phyloP scores from a whole-genome alignment of 1,140 invertebrate genomes.

The Ylistrum balloti region DNA sequence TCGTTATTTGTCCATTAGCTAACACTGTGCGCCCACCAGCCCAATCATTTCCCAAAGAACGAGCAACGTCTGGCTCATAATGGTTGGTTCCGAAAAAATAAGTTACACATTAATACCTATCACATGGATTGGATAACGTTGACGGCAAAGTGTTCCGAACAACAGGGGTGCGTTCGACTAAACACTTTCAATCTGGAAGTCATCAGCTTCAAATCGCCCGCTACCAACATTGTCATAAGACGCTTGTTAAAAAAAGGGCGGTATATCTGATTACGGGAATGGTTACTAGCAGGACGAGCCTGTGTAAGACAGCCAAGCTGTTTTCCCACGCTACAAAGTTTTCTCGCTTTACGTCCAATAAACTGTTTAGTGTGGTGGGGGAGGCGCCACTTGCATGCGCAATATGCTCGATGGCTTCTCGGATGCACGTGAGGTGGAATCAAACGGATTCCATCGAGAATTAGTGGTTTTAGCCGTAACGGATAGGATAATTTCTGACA shows the following conservation, averaged over 20 bases:
- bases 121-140: slow-evolving; percentile 30
- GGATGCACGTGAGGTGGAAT: slow-evolving; percentile 17
- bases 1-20: slow-evolving; percentile 11
- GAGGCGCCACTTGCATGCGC: slow-evolving; percentile 36
- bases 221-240: slow-evolving; percentile 38
- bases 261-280: not conserved
- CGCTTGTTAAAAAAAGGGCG: slow-evolving; percentile 16
- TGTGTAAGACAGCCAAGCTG: slow-evolving; percentile 3
- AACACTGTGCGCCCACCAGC: slow-evolving; percentile 9
- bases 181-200: slow-evolving; percentile 38
- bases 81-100: not conserved
- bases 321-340: not conserved
- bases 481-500: not conserved
- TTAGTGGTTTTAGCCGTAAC: slow-evolving; percentile 33
- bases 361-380: not conserved
- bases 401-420: slow-evolving; percentile 31
- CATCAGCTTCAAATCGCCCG: slow-evolving; percentile 37
- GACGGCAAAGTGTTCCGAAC: slow-evolving; percentile 36
- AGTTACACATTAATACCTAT: slow-evolving; percentile 31
- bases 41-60: not conserved
- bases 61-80: not conserved
- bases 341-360: slow-evolving; percentile 20
- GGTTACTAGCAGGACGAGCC: not conserved
- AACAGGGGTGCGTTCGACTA: slow-evolving; percentile 31
- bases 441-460: slow-evolving; percentile 11